Evolutionary conservation across 2,888 invertebrate species (phyloP), one percentile per base, ranked within the genome.

Genomic region (Caprella mutica): DNA sequence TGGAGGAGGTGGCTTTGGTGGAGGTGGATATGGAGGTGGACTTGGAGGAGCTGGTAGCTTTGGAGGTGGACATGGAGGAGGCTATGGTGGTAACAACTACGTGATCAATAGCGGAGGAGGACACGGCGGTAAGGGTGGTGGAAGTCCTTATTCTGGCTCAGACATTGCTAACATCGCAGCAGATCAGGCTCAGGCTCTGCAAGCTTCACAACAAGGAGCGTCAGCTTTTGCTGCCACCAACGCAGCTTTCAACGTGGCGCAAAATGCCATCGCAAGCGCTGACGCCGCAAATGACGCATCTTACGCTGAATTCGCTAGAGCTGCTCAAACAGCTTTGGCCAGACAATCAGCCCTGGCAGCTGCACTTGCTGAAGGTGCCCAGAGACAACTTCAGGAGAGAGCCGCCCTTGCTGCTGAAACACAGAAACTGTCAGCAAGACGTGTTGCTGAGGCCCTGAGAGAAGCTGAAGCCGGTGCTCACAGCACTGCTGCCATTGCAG

Each of bases 221-320:
- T 19, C 46, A 5, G 55, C 55, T 8, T 55, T 38, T 23, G 55
- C 55, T 12, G 55, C 55, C 6, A 38, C 46, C 6, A 26, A 55
- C 26, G 55, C 55, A 23, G 55, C 55, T n/a, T 55, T 55, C 46
- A 17, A 55, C 3, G 39, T 55, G 26, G 46, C 55, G 3, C 55
- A 55, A 38, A 46, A 46, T 19, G 55, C 55, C 35, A 55, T 48
- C 5, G 33, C 38, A 9, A 26, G 23, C 19, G 55, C 55, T 14
- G 46, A 55, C 19, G 48, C 46, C 19, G 46, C 46, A 1, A 55
- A 55, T 26, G 46, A 55, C 26, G 55, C 46, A 5, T 44, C 46
- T 2, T 55, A 55, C 29, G 55, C 55, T 17, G 35, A 55, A 40
- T 55, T 55, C 21, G 46, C 46, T 39, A 46, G 48, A 26, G 55